These are phyloP conservation scores for Cancer borealis DNA, from an alignment of 2,888 invertebrate species.

Conservation along the genomic window DNA sequence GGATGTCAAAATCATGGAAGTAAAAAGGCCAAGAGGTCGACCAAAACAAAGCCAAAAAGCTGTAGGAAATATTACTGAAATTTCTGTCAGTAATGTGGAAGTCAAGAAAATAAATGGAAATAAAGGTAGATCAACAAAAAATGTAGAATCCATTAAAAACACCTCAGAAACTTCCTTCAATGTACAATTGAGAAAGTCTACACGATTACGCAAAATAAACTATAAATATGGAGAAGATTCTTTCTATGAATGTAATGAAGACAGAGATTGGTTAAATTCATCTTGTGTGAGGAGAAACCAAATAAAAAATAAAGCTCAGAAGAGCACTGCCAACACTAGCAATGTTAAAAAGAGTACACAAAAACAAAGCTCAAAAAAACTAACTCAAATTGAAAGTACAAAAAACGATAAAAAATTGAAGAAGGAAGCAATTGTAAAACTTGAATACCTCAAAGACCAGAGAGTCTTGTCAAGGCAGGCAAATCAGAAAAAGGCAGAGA, in stretches of 20 bases:
- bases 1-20: background rate
- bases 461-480: background rate
- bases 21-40: background rate
- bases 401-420: background rate
- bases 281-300: background rate
- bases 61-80: background rate
- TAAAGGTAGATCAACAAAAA: background rate
- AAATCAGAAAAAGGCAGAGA: background rate
- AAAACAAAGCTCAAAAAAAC: background rate
- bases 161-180: background rate
- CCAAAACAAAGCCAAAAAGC: background rate
- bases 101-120: background rate
- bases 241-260: background rate
- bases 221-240: background rate
- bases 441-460: background rate
- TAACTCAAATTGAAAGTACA: background rate
- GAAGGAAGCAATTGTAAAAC: background rate
- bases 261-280: background rate
- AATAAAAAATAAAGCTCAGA: background rate
- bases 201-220: background rate
- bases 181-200: background rate
- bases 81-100: background rate
- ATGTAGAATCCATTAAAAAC: background rate
- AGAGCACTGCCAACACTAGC: background rate
- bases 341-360: background rate